Evolutionary conservation across 1,140 invertebrate genomes (phyloP).

Genomic region (Drosophila novamexicana): DNA sequence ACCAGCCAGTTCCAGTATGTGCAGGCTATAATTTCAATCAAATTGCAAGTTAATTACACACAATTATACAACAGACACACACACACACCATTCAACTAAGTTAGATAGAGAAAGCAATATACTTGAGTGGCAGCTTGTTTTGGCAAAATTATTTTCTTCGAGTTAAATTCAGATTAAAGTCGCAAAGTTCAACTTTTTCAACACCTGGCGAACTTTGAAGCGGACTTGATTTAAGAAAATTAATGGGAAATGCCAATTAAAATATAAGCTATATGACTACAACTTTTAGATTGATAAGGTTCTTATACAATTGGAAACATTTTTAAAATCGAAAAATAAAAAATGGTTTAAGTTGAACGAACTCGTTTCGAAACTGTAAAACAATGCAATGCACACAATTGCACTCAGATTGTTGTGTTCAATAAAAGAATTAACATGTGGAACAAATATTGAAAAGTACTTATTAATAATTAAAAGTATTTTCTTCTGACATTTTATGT

Average conservation of each 20-base stretch:
- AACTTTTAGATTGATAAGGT: too few relatives aligned
- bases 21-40: constrained; percentile 76
- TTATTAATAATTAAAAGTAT: too few relatives aligned
- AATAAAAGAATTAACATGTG: too few relatives aligned
- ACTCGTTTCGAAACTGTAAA: too few relatives aligned
- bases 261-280: too few relatives aligned
- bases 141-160: constrained; percentile 1
- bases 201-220: neutral
- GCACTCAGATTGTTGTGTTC: too few relatives aligned
- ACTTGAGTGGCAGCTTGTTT: constrained; percentile 33
- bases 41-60: constrained; percentile 80
- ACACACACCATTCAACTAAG: constrained; percentile 17
- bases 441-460: too few relatives aligned
- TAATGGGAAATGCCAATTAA: neutral
- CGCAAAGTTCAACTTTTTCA: neutral
- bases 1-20: constrained; percentile 14
- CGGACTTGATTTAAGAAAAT: neutral
- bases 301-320: too few relatives aligned
- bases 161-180: constrained; percentile 2
- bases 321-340: too few relatives aligned
- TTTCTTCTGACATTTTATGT: too few relatives aligned
- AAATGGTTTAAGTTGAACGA: too few relatives aligned
- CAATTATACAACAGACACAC: constrained; percentile 64
- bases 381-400: too few relatives aligned
- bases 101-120: neutral